Percentiles rank a stretch among this genome's conserved stretches.
Conservation (phyloP, 2,113 vertebrate species). For the Urocynchramus pylzowi region DNA sequence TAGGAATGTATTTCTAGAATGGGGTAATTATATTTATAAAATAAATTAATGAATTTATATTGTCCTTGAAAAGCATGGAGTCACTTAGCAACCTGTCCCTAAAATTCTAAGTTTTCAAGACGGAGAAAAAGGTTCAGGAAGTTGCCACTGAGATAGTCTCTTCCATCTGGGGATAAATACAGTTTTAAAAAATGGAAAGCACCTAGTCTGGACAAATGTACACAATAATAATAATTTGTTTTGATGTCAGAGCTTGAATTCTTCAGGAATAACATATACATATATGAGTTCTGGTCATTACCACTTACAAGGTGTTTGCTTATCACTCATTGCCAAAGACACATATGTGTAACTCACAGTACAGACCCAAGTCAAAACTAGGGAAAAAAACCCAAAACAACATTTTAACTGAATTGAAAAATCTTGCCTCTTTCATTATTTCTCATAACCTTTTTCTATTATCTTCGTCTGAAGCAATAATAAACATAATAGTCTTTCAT, state of each 20-base stretch:
- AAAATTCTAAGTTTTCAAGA: neutral
- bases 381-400: fast-evolving
- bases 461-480: neutral
- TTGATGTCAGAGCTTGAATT: neutral
- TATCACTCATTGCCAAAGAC: neutral
- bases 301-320: neutral
- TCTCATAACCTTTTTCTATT: neutral
- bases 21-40: neutral
- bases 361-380: neutral
- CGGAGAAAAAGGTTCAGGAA: neutral
- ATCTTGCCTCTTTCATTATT: neutral
- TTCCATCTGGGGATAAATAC: neutral
- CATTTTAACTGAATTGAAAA: neutral
- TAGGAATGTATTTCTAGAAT: neutral
- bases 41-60: neutral
- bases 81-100: neutral
- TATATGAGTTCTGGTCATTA: neutral
- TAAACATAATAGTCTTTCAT: neutral
- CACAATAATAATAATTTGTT: neutral
- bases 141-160: neutral
- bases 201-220: neutral
- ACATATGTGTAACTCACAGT: neutral
- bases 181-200: neutral
- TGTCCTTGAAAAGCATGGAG: neutral
- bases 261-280: neutral